Percentiles rank a stretch among this genome's conserved stretches.
These are phyloP conservation scores for Cotesia glomerata DNA, from an alignment of 1,140 invertebrate species.

Conservation along the genomic window DNA sequence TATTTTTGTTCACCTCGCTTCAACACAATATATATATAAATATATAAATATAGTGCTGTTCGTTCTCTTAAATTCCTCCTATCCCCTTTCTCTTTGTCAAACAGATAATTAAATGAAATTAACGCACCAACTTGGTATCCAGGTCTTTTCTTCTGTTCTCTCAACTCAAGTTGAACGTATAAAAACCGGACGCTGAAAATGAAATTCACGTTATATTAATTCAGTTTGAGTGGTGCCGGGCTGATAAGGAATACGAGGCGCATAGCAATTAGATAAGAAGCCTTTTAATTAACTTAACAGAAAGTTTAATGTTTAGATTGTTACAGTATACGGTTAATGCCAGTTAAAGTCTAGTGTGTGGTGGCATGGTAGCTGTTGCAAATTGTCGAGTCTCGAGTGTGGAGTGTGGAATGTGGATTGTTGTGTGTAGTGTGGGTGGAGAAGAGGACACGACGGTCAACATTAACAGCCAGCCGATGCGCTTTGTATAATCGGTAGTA, in stretches of 20 bases:
- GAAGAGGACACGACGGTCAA: conserved; percentile 30
- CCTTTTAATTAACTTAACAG: conserved; percentile 25
- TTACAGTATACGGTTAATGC: neutral
- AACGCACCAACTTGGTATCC: neutral
- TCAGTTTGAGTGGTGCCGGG: conserved; percentile 13
- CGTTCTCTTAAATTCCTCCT: neutral
- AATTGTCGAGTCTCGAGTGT: neutral
- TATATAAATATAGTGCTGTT: too few species aligned
- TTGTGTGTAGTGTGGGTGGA: neutral
- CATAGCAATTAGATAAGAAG: conserved; percentile 27
- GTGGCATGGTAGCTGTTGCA: neutral
- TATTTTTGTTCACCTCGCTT: conserved; percentile 4
- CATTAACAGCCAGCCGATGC: conserved; percentile 41
- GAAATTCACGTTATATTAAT: conserved; percentile 13
- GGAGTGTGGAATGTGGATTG: neutral
- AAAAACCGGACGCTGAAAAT: conserved; percentile 12
- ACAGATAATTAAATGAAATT: conserved; percentile 18
- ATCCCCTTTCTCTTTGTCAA: neutral
- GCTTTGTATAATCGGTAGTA: conserved; percentile 67
- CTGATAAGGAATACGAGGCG: conserved; percentile 8
- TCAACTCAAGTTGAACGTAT: neutral
- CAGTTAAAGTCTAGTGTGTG: neutral
- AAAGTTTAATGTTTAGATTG: conserved; percentile 24
- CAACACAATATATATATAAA: neutral
- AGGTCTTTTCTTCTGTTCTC: neutral